Evolutionary conservation across 2,797 vertebrate species (phyloP), one percentile per base, ranked within the genome.

Genomic region (Artibeus lituratus): DNA sequence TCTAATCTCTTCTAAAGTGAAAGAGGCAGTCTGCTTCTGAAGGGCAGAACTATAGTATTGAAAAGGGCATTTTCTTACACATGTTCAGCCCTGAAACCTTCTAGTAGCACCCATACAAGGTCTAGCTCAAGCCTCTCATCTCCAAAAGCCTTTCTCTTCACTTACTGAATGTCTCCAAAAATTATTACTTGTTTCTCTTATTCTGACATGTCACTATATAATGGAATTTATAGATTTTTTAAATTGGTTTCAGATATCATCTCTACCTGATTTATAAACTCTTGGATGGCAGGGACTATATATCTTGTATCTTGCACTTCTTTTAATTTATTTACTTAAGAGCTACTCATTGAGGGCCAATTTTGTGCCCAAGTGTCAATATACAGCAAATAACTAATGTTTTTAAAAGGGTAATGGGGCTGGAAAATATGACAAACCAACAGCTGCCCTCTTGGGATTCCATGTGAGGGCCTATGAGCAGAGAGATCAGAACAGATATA

Each of bases 1-100:
- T 72, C 47, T 77, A 53, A 67, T 74, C 15, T 97, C 74, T 93
- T 74, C 96, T 42, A 95, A 95, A 73, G 59, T n/a, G 76, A 93
- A 94, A 81, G 29, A 95, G 65, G 24, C 11, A 84, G 10, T 72
- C 37, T 85, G 51, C 39, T 95, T 90, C 86, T 84, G 32, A 94
- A 55, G 14, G 39, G 35, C 32, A 96, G 8, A 94, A 81, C 47
- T 76, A 73, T 5, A 84, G n/a, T 35, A 51, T 55, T 55, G 35
- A 91, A 86, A 93, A 44, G 24, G 49, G 19, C 47, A 73, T 32
- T 87, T 80, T 87, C 95, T 49, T 26, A 35, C 9, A 51, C 0
- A 2, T 70, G 32, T 72, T 83, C 67, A 73, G 32, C 21, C 49
- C 49, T 89, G 29, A 84, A 93, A 90, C 51, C 18, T 65, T 77